These are phyloP conservation scores for Fissipunctia ypsillon DNA, from an alignment of 2,888 invertebrate genomes.

Conservation along the genomic window DNA sequence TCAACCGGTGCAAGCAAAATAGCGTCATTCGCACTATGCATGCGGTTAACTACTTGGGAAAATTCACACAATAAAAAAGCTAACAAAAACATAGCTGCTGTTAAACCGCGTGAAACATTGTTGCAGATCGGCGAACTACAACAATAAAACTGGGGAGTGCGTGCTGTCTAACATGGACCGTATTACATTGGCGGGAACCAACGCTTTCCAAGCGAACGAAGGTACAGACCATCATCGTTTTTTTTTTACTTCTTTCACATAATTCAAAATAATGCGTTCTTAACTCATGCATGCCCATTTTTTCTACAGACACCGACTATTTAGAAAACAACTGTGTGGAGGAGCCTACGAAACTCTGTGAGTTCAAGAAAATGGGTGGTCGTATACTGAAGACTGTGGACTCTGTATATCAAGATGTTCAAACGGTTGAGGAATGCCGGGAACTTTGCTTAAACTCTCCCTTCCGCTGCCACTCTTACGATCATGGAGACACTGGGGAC, in stretches of 20 bases:
- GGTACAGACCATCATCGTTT: slow-evolving; percentile 78
- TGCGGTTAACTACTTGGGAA: slow-evolving; percentile 81
- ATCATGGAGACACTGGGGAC: slow-evolving; percentile 98
- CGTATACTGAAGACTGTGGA: slow-evolving; percentile 98
- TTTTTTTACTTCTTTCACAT: slow-evolving; percentile 51
- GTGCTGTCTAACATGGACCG: slow-evolving; percentile 97
- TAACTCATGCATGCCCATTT: slow-evolving; percentile 28
- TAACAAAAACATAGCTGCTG: slow-evolving; percentile 76
- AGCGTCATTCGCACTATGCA: slow-evolving; percentile 61
- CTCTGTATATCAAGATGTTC: slow-evolving; percentile 97
- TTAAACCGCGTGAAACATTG: slow-evolving; percentile 82
- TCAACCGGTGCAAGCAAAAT: slow-evolving; percentile 72
- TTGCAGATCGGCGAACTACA: slow-evolving; percentile 97
- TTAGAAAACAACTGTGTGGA: slow-evolving; percentile 98
- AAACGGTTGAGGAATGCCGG: slow-evolving; percentile 96
- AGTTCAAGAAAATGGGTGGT: slow-evolving; percentile 97
- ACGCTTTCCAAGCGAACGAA: slow-evolving; percentile 93
- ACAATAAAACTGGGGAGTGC: slow-evolving; percentile 96
- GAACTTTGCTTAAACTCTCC: slow-evolving; percentile 97
- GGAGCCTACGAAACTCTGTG: slow-evolving; percentile 98
- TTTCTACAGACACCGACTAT: slow-evolving; percentile 92
- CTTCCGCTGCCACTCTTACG: slow-evolving; percentile 97
- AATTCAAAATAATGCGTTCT: slow-evolving; percentile 26
- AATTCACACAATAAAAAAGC: slow-evolving; percentile 83
- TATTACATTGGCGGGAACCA: slow-evolving; percentile 95